Evolutionary conservation across 2,888 invertebrate species (phyloP).

Genomic region (Chaetoderma sp.): DNA sequence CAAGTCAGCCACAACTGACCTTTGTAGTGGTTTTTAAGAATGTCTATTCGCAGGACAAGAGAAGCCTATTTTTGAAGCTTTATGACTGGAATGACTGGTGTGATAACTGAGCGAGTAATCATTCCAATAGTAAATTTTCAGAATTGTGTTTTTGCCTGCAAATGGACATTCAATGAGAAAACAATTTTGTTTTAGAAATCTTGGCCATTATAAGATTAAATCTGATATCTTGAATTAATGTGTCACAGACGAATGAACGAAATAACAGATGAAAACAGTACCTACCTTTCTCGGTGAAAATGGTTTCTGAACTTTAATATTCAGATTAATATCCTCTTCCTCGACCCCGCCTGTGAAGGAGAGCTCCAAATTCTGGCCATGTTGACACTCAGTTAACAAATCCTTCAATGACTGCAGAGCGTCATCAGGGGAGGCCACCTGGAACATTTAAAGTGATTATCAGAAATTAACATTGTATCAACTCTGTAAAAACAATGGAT

Average conservation of each 20-base stretch:
- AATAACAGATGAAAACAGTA: neutral
- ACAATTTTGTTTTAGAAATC: no score
- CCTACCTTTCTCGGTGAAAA: conserved; percentile 8
- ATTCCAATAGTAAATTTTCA: no score
- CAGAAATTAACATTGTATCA: neutral
- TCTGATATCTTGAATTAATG: neutral
- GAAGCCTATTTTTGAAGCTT: no score
- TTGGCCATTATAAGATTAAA: no score
- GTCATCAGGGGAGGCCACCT: conserved; percentile 26
- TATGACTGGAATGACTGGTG: no score
- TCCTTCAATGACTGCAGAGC: conserved; percentile 23
- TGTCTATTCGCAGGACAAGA: no score
- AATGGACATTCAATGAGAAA: no score
- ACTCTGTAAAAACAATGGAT: neutral
- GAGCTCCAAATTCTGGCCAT: conserved; percentile 31
- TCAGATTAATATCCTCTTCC: neutral
- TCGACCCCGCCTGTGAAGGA: conserved; percentile 10
- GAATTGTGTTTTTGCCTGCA: no score
- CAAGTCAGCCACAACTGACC: no score
- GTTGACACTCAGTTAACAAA: conserved; percentile 28
- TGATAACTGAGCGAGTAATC: no score
- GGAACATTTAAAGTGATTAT: neutral
- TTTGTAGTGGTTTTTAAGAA: no score
- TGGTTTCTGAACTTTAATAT: neutral
- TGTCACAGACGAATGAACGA: no score